Evolutionary conservation across 2,888 invertebrate species (phyloP), one percentile per base, ranked within the genome.

Genomic region (Endotricha flammealis): DNA sequence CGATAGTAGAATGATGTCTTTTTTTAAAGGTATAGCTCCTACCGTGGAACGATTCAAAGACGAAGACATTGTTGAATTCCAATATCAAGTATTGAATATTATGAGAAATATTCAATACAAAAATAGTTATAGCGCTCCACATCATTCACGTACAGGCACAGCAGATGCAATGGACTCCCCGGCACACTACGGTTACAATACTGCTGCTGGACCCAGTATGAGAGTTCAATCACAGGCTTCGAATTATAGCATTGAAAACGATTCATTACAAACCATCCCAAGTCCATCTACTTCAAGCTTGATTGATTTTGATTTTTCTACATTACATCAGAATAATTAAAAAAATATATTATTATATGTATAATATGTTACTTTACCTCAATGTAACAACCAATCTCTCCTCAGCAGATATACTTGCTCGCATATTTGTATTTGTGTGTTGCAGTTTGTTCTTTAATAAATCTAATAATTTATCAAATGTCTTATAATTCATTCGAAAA

Each of bases 391-490:
- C 41, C 39, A 50, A 46, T 50, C 50, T 57, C 31, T 55, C 49
- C 52, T 53, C 54, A 12, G 53, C 42, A 38, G 53, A 53, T 29
- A 55, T 42, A 38, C 37, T 42, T 36, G 32, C 22, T 43, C 46
- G 42, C 44, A 56, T 31, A 39, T 39, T 23, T 23, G 39, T 52
- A 48, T 43, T 41, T 45, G 40, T 33, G 42, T 44, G 22, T 44
- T 46, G 41, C 41, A 60, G 40, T 46, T 57, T 50, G 46, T 53
- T 33, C 41, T 42, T 50, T 41, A 58, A 53, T 35, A 58, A 41
- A 51, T 46, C 43, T 43, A 54, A 38, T 42, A 58, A 39, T 44
- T 58, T 49, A 48, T 58, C 52, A 52, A 60, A 58, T 31, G 54
- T 16, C 6, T 29, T 8, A 8, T 29, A 16, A 4, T 3, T 16